Conservation (phyloP, 2,113 vertebrate species). For the Grallaria varia region DNA sequence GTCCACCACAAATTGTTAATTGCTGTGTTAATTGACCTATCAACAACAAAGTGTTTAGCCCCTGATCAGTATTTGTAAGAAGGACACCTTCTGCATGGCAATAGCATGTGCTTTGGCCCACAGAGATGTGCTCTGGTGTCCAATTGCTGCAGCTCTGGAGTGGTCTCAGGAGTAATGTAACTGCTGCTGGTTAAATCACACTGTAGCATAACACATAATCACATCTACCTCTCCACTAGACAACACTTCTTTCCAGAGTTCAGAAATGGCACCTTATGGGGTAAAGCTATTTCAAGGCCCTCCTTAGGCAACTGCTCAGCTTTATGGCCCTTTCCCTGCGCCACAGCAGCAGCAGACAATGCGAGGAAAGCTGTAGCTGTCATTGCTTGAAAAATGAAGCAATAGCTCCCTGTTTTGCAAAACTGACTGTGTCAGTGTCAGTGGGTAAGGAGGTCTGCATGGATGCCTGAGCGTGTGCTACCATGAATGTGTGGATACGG, state of each 20-base stretch:
- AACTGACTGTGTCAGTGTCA: neutral
- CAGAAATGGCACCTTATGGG: neutral
- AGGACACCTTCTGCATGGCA: neutral
- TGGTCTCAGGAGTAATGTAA: neutral
- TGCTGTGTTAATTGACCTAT: neutral
- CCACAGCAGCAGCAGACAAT: neutral
- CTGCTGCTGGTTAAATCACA: neutral
- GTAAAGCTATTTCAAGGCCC: neutral
- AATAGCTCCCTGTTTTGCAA: neutral
- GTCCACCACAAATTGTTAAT: neutral
- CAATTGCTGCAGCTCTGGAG: neutral
- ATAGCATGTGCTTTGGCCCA: neutral
- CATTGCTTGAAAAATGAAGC: neutral
- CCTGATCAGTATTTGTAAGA: neutral
- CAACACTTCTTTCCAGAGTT: neutral
- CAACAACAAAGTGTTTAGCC: neutral
- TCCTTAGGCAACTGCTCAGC: neutral
- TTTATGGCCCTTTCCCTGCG: neutral
- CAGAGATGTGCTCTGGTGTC: neutral
- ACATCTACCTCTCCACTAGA: neutral
- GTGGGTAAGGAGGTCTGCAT: neutral
- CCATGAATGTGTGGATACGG: accelerated
- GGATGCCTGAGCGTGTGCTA: neutral
- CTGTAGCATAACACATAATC: neutral
- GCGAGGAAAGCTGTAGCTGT: neutral